phyloP scores from a whole-genome alignment of 1,140 invertebrate genomes.

The Lepidurus packardi region DNA sequence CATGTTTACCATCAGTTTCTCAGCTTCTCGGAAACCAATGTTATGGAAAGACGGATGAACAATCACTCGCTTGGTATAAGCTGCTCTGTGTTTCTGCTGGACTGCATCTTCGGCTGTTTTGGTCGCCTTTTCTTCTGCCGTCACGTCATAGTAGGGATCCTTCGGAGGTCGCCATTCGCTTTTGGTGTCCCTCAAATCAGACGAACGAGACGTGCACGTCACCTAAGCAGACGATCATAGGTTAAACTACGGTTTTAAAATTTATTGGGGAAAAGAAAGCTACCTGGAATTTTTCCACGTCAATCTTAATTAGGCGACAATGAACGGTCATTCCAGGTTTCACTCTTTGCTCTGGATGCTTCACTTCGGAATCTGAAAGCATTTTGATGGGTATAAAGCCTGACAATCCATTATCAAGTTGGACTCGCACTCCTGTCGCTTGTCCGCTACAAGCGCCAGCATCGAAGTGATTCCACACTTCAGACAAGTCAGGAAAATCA shows the following conservation, averaged over 20 bases:
- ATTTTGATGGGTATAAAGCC: conserved; percentile 95
- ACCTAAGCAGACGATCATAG: conserved; percentile 49
- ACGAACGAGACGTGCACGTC: conserved; percentile 87
- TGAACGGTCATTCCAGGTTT: conserved; percentile 80
- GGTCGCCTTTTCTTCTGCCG: conserved; percentile 72
- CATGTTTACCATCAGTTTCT: conserved; percentile 82
- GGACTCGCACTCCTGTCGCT: conserved; percentile 81
- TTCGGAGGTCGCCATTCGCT: conserved; percentile 81
- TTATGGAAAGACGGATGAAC: conserved; percentile 97
- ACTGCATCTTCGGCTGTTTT: conserved; percentile 73
- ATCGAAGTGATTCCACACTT: conserved; percentile 98
- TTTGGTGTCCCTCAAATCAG: conserved; percentile 86
- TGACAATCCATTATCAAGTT: conserved; percentile 87
- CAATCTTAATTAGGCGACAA: conserved; percentile 90
- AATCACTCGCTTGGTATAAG: conserved; percentile 91
- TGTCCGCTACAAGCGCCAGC: conserved; percentile 90
- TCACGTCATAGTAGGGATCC: conserved; percentile 88
- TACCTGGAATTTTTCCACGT: conserved; percentile 77
- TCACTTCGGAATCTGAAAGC: conserved; percentile 87
- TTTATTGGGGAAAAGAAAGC: neutral
- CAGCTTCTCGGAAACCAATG: conserved; percentile 86
- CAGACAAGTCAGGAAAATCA: conserved; percentile 88
- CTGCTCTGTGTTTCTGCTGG: conserved; percentile 68
- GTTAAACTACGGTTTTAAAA: neutral
- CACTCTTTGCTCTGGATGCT: conserved; percentile 88